Percentiles rank a stretch among this genome's conserved stretches.
Evolutionary conservation across 2,797 vertebrate genomes (phyloP).

Genomic region (Pelobates cultripes): DNA sequence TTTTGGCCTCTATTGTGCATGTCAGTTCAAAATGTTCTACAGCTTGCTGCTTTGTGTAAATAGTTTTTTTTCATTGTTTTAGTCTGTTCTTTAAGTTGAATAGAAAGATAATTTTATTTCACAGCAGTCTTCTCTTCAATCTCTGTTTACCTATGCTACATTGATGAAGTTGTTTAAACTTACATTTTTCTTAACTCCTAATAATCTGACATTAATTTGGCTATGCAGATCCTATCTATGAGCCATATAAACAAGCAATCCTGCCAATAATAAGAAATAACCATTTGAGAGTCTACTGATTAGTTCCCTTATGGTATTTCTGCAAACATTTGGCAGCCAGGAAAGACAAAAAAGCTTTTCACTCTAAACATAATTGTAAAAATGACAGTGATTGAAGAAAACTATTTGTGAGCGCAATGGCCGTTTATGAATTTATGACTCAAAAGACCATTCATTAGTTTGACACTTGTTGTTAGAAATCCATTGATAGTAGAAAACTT

Average conservation of each 20-base stretch:
- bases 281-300: background rate
- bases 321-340: conserved; percentile 11
- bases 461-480: no score
- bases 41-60: no score
- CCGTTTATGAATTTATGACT: background rate
- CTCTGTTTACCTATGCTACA: no score
- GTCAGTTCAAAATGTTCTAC: no score
- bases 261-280: background rate
- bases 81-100: no score
- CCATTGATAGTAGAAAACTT: no score
- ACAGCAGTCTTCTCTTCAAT: no score
- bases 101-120: no score
- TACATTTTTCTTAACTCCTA: background rate
- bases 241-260: background rate
- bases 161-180: no score
- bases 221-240: background rate
- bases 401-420: conserved; percentile 21
- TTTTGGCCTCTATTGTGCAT: no score
- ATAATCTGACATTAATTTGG: background rate
- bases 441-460: no score
- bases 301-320: background rate
- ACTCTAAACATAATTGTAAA: conserved; percentile 21
- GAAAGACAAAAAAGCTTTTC: background rate
- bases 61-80: no score
- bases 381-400: conserved; percentile 25